A percentile compares a stretch with the other conserved stretches of the same genome.
phyloP scores from a whole-genome alignment of 2,888 invertebrate species.

The Orthonychiurus folsomi region DNA sequence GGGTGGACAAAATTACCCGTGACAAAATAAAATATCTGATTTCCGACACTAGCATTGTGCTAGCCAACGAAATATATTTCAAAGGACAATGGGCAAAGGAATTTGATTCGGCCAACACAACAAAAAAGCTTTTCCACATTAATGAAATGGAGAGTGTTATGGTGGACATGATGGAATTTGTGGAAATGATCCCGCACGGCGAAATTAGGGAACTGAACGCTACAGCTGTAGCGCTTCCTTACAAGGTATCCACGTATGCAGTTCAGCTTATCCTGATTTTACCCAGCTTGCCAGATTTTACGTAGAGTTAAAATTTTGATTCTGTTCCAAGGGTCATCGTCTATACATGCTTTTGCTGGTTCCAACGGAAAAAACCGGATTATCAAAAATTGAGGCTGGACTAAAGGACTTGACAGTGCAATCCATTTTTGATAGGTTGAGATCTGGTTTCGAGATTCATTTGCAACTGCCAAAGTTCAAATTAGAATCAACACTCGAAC shows the following conservation, averaged over 20 bases:
- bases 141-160: constrained; percentile 26
- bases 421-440: constrained; percentile 41
- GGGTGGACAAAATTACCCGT: constrained; percentile 47
- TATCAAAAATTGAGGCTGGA: constrained; percentile 51
- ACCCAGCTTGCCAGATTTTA: neutral
- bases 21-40: constrained; percentile 47
- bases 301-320: neutral
- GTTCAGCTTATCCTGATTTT: neutral
- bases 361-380: constrained; percentile 57
- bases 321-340: constrained; percentile 49
- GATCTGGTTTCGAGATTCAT: constrained; percentile 46
- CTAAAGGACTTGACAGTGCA: constrained; percentile 22
- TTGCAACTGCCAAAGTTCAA: constrained; percentile 53
- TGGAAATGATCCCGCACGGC: constrained; percentile 43
- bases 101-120: constrained; percentile 38
- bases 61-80: constrained; percentile 44
- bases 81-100: constrained; percentile 42
- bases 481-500: constrained; percentile 56
- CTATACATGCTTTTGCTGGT: constrained; percentile 66
- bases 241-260: constrained; percentile 35
- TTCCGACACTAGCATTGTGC: constrained; percentile 41
- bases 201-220: constrained; percentile 39
- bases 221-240: constrained; percentile 43
- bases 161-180: constrained; percentile 46
- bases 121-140: constrained; percentile 42